Evolutionary conservation across 2,888 invertebrate genomes (phyloP), one percentile per base, ranked within the genome.

Genomic region (Papilio demoleus): DNA sequence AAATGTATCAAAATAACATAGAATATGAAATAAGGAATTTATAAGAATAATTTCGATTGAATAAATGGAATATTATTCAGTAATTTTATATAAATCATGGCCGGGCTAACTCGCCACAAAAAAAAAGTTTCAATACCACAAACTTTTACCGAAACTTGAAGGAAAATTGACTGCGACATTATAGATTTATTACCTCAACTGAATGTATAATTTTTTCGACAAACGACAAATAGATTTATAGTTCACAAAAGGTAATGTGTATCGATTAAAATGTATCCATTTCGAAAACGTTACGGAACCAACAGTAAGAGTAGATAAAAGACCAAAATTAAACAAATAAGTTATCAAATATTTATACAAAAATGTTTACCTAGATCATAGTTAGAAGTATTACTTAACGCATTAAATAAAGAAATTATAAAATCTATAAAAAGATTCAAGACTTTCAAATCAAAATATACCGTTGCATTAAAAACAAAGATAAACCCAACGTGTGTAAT

Each of bases 151-250:
- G 34, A 61, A 72, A 70, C 71, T 76, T 75, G 70, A 67, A 70
- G 68, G 74, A 70, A 75, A 76, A 75, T 75, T 75, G 77, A 74
- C 74, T 75, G 72, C 72, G 74, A 72, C 76, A 72, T 76, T 74
- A 74, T 68, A 74, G 75, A 80, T 78, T 78, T 77, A 78, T 78
- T 74, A 72, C 76, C 71, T 69, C 65, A 63, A 71, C 71, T 70
- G 72, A 74, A 71, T 74, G 72, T 76, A 67, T 71, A 68, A 67
- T 70, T 73, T 74, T 70, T 72, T 70, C 70, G 53, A 65, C 62
- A 70, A 67, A 56, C 38, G 66, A 61, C 36, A 65, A 68, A 34
- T 40, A 19, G 40, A 14, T 58, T 14, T 12, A 34, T 36, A n/a
- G 22, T 59, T 59, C 65, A 34, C 31, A 42, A 27, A 40, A 65